These are phyloP conservation scores for Zosterops pallidus DNA, from an alignment of 2,113 vertebrate genomes.

Conservation along the genomic window DNA sequence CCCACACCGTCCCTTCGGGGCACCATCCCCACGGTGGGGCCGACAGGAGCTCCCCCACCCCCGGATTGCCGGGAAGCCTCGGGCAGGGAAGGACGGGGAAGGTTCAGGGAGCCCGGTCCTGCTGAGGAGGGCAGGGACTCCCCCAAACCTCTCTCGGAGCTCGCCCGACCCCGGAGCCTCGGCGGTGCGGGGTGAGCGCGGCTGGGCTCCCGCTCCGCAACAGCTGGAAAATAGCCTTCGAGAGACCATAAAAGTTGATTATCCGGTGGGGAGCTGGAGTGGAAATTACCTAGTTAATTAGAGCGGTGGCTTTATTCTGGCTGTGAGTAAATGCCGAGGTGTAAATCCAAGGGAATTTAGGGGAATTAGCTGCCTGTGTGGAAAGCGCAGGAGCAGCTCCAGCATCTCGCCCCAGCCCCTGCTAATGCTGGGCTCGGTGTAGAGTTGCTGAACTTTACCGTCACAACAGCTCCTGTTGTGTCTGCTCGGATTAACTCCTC, in stretches of 20 bases:
- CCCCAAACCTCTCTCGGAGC: too few species aligned
- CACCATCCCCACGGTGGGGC: not conserved
- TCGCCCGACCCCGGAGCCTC: not conserved
- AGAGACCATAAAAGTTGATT: slow-evolving; percentile 45
- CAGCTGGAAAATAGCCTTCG: slow-evolving; percentile 55
- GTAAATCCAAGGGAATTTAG: slow-evolving; percentile 80
- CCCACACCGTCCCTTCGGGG: accelerated
- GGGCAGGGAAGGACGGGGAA: not conserved
- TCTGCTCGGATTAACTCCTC: slow-evolving; percentile 70
- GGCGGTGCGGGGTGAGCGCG: not conserved
- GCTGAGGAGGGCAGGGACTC: not conserved
- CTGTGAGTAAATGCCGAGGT: slow-evolving; percentile 67
- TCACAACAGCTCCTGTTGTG: slow-evolving; percentile 73
- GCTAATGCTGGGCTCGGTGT: slow-evolving; percentile 50
- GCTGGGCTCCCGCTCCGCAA: not conserved
- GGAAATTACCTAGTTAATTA: slow-evolving; percentile 70
- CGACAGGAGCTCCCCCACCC: accelerated
- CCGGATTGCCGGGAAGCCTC: not conserved
- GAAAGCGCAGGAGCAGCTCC: slow-evolving; percentile 52
- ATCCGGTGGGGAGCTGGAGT: not conserved
- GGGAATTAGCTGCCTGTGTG: slow-evolving; percentile 62
- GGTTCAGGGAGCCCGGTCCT: not conserved
- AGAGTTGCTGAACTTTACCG: slow-evolving; percentile 66
- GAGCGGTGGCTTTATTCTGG: slow-evolving; percentile 46
- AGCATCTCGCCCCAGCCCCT: slow-evolving; percentile 37